These are phyloP conservation scores for Acyrthosiphon pisum DNA, from an alignment of 1,140 invertebrate species.

Conservation along the genomic window DNA sequence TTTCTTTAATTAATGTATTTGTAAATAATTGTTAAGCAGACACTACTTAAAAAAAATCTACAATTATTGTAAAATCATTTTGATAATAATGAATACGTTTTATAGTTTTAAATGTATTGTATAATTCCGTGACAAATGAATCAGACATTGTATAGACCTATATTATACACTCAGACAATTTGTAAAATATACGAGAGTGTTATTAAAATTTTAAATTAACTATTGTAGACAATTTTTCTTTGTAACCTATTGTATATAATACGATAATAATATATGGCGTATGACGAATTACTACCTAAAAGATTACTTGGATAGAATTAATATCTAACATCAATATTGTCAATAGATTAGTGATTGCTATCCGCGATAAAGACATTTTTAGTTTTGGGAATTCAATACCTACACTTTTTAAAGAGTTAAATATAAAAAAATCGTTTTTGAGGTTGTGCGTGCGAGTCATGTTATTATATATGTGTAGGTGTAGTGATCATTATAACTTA, in stretches of 20 bases:
- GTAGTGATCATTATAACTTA: neutral
- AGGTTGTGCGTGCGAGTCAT: neutral
- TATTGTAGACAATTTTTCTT: neutral
- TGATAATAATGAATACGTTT: no score
- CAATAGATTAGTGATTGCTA: neutral
- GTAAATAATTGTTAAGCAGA: no score
- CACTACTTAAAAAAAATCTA: no score
- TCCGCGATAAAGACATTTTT: neutral
- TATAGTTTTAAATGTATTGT: no score
- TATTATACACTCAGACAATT: neutral
- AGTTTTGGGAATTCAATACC: neutral
- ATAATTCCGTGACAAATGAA: no score
- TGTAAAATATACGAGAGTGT: neutral
- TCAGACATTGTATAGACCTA: no score
- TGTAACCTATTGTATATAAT: neutral
- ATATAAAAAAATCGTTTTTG: no score
- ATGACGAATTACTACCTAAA: neutral
- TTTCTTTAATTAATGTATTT: no score
- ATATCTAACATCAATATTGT: neutral
- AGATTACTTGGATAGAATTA: neutral
- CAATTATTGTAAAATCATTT: no score
- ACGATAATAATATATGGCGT: no score
- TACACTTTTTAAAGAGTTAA: no score
- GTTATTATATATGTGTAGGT: neutral
- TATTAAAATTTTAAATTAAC: neutral